Conservation (phyloP, 2,888 invertebrate species). For the Danaus chrysippus region DNA sequence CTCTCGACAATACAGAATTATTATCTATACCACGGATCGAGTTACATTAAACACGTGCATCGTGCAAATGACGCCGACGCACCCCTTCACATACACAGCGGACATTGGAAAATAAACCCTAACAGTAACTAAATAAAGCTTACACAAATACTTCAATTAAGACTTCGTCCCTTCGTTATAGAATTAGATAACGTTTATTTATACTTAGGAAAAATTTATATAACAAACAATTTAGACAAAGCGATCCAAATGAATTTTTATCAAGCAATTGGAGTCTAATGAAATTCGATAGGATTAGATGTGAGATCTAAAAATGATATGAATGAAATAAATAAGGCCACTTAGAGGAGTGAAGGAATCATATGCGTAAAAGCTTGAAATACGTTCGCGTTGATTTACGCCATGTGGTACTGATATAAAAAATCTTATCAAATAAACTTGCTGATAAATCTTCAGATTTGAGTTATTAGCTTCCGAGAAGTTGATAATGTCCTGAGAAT, state of each 20-base stretch:
- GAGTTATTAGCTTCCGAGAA: neutral
- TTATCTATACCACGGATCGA: constrained; percentile 51
- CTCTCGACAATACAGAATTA: constrained; percentile 51
- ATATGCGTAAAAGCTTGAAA: constrained; percentile 33
- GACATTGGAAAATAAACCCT: constrained; percentile 8
- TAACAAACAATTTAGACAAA: too few relatives aligned
- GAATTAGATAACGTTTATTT: too few relatives aligned
- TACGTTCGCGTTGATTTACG: constrained; percentile 40
- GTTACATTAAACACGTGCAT: constrained; percentile 60
- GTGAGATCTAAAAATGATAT: constrained; percentile 42
- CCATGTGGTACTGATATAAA: constrained; percentile 30
- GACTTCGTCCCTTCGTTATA: neutral
- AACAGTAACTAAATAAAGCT: neutral
- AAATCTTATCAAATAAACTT: constrained; percentile 8
- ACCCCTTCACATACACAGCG: constrained; percentile 20
- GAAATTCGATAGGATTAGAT: too few relatives aligned
- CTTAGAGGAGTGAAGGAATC: constrained; percentile 28
- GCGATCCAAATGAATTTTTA: too few relatives aligned
- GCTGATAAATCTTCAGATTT: neutral
- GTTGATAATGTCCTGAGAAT: neutral
- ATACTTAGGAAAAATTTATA: too few relatives aligned
- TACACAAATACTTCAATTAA: neutral
- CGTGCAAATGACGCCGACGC: constrained; percentile 33
- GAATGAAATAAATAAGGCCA: constrained; percentile 53
- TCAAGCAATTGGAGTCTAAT: too few relatives aligned